Evolutionary conservation across 1,140 invertebrate species (phyloP).

Genomic region (Philaenus spumarius): DNA sequence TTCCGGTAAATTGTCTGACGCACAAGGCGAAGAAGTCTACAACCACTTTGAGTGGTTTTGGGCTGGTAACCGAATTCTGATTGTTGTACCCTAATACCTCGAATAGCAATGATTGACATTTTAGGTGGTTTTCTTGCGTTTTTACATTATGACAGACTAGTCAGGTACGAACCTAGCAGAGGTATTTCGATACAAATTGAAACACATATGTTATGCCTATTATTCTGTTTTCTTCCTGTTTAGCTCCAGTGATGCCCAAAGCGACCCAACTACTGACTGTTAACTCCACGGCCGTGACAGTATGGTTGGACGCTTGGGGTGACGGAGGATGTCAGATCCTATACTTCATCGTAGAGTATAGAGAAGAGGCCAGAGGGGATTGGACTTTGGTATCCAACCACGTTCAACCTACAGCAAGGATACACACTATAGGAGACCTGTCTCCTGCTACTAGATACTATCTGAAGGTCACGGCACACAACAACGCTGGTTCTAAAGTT

Average conservation of each 20-base stretch:
- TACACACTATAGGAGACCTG: constrained; percentile 72
- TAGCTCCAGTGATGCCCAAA: constrained; percentile 69
- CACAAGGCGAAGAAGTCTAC: no score
- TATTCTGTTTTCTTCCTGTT: constrained; percentile 28
- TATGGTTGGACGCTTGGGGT: constrained; percentile 82
- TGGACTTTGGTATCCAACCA: constrained; percentile 70
- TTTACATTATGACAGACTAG: no score
- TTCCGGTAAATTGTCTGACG: no score
- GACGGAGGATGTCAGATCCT: constrained; percentile 84
- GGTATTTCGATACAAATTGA: no score
- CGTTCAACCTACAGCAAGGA: constrained; percentile 65
- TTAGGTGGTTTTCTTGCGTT: no score
- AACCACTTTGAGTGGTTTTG: no score
- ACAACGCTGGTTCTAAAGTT: constrained; percentile 83
- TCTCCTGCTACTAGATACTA: constrained; percentile 80
- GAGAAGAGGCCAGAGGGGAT: constrained; percentile 43
- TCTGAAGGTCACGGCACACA: constrained; percentile 80
- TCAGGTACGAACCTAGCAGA: no score
- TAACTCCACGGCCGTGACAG: constrained; percentile 82
- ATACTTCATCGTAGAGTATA: constrained; percentile 80
- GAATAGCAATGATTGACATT: no score
- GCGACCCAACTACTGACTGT: constrained; percentile 76
- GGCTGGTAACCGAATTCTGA: no score
- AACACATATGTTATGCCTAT: not conserved
- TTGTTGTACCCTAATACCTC: no score